phyloP scores from a whole-genome alignment of 1,140 invertebrate species.

The Chelonus insularis region DNA sequence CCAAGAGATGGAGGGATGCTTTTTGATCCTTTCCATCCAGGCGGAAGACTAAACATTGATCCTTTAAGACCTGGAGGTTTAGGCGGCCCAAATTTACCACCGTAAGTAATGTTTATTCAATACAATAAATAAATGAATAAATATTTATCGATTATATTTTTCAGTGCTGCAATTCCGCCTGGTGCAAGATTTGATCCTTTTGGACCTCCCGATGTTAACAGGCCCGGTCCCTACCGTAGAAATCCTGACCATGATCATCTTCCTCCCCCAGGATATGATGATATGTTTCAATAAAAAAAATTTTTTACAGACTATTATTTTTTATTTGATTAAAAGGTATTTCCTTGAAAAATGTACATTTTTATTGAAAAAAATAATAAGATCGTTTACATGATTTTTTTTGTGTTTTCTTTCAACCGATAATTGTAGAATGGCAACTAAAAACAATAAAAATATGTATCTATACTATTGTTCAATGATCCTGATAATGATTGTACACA shows the following conservation, averaged over 20 bases:
- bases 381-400: too few relatives aligned
- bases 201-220: slow-evolving; percentile 65
- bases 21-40: slow-evolving; percentile 67
- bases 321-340: too few relatives aligned
- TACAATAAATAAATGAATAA: slow-evolving; percentile 18
- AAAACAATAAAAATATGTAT: too few relatives aligned
- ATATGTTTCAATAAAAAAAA: slow-evolving; percentile 73
- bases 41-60: slow-evolving; percentile 10
- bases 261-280: slow-evolving; percentile 72
- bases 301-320: too few relatives aligned
- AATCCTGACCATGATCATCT: slow-evolving; percentile 75
- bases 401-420: too few relatives aligned
- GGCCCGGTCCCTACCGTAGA: slow-evolving; percentile 40
- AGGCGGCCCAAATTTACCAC: slow-evolving; percentile 63
- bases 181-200: slow-evolving; percentile 83
- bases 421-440: too few relatives aligned
- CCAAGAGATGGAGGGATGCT: slow-evolving; percentile 68
- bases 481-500: too few relatives aligned
- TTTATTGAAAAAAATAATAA: too few relatives aligned
- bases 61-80: slow-evolving; percentile 52
- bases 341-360: too few relatives aligned
- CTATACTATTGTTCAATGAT: too few relatives aligned
- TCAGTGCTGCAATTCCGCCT: slow-evolving; percentile 71
- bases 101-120: slow-evolving; percentile 47
- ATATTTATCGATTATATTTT: slow-evolving; percentile 35